Evolutionary conservation across 2,888 invertebrate species (phyloP).

Genomic region (Sclerodermus sp.): DNA sequence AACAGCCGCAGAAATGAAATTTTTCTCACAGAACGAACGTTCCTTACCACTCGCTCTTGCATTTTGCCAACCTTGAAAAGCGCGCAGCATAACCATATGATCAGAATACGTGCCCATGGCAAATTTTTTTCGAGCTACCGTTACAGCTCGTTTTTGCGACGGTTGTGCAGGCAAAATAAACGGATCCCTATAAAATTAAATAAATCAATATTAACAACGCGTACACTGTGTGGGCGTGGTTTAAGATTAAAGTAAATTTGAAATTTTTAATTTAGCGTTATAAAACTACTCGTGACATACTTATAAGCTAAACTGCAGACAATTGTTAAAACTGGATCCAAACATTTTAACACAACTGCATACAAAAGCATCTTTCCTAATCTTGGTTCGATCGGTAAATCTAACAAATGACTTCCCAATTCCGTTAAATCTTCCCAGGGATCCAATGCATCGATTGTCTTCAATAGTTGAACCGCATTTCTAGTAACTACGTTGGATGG

Average conservation of each 20-base stretch:
- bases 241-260: not conserved
- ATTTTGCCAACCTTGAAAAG: constrained; percentile 73
- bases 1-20: constrained; percentile 76
- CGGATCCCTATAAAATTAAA: constrained; percentile 73
- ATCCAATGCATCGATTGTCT: constrained; percentile 84
- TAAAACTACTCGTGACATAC: constrained; percentile 56
- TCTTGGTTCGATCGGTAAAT: constrained; percentile 89
- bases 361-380: constrained; percentile 91
- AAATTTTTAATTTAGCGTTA: too few species aligned
- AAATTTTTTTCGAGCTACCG: constrained; percentile 68
- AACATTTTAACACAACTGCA: constrained; percentile 85
- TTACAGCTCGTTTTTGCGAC: constrained; percentile 66
- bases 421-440: constrained; percentile 85
- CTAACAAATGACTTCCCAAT: constrained; percentile 85
- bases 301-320: constrained; percentile 81
- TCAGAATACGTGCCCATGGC: constrained; percentile 82
- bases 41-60: constrained; percentile 68
- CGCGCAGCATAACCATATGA: constrained; percentile 81
- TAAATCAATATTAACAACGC: constrained; percentile 3
- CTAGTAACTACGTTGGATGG: constrained; percentile 77
- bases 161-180: constrained; percentile 76
- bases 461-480: constrained; percentile 71
- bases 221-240: too few species aligned
- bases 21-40: constrained; percentile 71
- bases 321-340: constrained; percentile 90